Percentiles rank a stretch among this genome's conserved stretches.
Conservation (phyloP, 2,888 invertebrate species). For the Leptarthrus brevirostris region DNA sequence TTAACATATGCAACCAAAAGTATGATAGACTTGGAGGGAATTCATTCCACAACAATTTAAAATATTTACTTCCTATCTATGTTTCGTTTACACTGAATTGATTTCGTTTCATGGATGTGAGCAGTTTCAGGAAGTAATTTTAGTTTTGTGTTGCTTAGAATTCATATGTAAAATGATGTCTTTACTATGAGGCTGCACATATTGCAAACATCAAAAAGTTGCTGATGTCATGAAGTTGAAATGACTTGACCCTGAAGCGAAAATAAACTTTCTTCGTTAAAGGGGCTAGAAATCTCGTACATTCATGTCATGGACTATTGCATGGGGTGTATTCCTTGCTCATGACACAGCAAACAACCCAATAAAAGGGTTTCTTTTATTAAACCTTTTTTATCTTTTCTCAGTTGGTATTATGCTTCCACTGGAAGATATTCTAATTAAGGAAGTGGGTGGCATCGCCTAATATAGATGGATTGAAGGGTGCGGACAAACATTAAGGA, state of each 20-base stretch:
- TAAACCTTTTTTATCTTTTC: neutral
- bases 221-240: neutral
- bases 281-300: neutral
- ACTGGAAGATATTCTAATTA: conserved; percentile 2
- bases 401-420: conserved; percentile 14
- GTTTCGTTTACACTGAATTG: too few relatives aligned
- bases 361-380: conserved; percentile 30
- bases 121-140: too few relatives aligned
- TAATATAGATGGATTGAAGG: too few relatives aligned
- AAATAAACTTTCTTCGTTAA: neutral
- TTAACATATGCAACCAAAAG: too few relatives aligned
- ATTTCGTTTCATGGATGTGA: too few relatives aligned
- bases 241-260: neutral
- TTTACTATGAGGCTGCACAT: too few relatives aligned
- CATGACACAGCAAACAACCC: neutral
- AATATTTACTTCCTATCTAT: too few relatives aligned
- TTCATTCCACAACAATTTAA: too few relatives aligned
- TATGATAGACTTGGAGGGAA: too few relatives aligned
- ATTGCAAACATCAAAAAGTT: conserved; percentile 1
- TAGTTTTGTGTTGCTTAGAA: too few relatives aligned
- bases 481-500: neutral
- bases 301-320: neutral
- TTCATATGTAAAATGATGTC: too few relatives aligned
- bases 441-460: conserved; percentile 2
- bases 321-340: neutral